Percentiles rank a stretch among this genome's conserved stretches.
These are phyloP conservation scores for Drosophila atripex DNA, from an alignment of 2,888 invertebrate genomes.

Conservation along the genomic window DNA sequence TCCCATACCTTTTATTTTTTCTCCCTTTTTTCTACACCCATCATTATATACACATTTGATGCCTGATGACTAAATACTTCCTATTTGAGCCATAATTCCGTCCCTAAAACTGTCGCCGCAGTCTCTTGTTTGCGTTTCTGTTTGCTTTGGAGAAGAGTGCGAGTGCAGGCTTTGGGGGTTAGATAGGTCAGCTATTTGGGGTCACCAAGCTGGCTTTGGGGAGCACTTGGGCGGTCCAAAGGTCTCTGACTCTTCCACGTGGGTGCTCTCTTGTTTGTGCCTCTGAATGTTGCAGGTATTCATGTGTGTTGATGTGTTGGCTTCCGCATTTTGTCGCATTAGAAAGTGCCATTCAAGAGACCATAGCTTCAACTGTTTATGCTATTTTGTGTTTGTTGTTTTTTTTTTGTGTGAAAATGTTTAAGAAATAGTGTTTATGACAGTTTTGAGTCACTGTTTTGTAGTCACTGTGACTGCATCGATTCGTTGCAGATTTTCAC, in stretches of 20 bases:
- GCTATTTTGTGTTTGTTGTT: slow-evolving; percentile 3
- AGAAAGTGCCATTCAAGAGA: slow-evolving; percentile 56
- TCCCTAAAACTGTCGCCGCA: too few species aligned
- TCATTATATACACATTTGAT: slow-evolving; percentile 41
- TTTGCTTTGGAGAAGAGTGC: neutral
- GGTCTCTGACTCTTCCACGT: slow-evolving; percentile 37
- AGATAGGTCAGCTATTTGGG: slow-evolving; percentile 13
- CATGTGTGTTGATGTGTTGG: slow-evolving; percentile 3
- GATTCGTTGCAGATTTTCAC: slow-evolving; percentile 70
- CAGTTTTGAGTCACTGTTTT: neutral
- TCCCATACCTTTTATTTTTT: neutral
- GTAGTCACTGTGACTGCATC: slow-evolving; percentile 29
- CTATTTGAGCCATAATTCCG: slow-evolving; percentile 20
- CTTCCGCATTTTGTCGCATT: slow-evolving; percentile 51
- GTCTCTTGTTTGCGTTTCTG: neutral
- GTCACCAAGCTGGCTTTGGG: slow-evolving; percentile 21
- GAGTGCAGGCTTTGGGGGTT: neutral
- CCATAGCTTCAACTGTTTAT: too few species aligned
- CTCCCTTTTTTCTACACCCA: slow-evolving; percentile 10
- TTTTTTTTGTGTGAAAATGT: neutral
- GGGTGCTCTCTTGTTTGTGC: slow-evolving; percentile 34
- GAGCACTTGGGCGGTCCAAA: neutral
- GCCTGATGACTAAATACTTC: slow-evolving; percentile 42
- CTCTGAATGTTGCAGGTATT: slow-evolving; percentile 13
- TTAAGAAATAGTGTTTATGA: slow-evolving; percentile 11